Conservation (phyloP, 2,888 invertebrate species). For the Uropetala carovei region DNA sequence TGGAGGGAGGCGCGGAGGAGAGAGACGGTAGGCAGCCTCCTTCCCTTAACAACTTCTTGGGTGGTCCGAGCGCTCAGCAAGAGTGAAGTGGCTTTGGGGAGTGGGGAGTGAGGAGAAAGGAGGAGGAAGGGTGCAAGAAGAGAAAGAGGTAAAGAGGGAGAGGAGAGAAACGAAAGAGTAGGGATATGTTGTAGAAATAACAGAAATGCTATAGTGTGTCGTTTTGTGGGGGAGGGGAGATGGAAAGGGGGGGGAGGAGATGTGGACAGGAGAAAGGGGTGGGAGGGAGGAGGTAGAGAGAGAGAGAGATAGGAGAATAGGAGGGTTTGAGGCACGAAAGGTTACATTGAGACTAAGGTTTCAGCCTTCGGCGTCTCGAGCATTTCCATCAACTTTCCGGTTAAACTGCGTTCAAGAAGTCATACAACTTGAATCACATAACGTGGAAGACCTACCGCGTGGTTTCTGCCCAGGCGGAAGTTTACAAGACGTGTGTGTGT, state of each 20-base stretch:
- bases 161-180: conserved; percentile 5
- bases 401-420: conserved; percentile 61
- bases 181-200: conserved; percentile 31
- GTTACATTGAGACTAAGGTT: conserved; percentile 46
- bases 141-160: not conserved
- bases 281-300: not conserved
- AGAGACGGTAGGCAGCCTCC: not conserved
- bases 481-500: conserved; percentile 36
- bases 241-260: not conserved
- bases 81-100: not conserved
- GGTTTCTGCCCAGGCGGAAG: conserved; percentile 54
- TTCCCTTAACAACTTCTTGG: not conserved
- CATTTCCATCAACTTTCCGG: conserved; percentile 63
- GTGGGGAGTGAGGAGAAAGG: not conserved
- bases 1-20: not conserved
- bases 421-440: conserved; percentile 63
- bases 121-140: not conserved
- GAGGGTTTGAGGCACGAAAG: conserved; percentile 34
- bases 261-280: not conserved
- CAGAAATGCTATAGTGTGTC: conserved; percentile 7
- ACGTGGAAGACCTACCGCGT: conserved; percentile 56
- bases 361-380: conserved; percentile 51
- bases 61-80: conserved; percentile 50
- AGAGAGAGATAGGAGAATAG: not conserved
- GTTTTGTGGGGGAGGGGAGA: not conserved